A percentile compares a stretch with the other conserved stretches of the same genome.
Evolutionary conservation across 2,888 invertebrate species (phyloP).

Genomic region (Lingula anatina): DNA sequence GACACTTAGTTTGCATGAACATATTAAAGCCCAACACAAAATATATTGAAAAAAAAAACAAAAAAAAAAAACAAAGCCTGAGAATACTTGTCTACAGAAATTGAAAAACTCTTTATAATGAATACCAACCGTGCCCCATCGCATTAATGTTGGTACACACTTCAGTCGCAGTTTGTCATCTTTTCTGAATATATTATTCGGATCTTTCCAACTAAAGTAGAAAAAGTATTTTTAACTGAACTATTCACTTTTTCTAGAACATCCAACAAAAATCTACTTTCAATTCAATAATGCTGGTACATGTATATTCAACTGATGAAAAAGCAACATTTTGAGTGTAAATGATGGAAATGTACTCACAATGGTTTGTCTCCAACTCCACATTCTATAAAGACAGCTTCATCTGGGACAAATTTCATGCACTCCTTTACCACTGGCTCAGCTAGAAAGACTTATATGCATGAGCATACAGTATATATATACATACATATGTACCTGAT

Average conservation of each 20-base stretch:
- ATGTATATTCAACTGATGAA: background rate
- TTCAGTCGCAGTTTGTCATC: constrained; percentile 64
- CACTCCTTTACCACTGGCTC: constrained; percentile 71
- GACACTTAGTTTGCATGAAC: no score
- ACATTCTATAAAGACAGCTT: constrained; percentile 68
- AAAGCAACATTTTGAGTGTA: no score
- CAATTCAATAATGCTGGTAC: background rate
- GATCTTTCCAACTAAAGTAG: constrained; percentile 69
- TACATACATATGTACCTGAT: background rate
- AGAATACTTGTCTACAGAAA: no score
- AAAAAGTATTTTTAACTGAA: background rate
- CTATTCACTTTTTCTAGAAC: background rate
- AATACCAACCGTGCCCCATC: constrained; percentile 38
- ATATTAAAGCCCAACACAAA: no score
- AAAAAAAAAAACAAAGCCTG: no score
- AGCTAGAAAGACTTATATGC: constrained; percentile 63
- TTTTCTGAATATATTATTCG: constrained; percentile 74
- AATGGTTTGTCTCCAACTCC: constrained; percentile 71
- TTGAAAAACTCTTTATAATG: background rate
- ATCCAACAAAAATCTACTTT: background rate
- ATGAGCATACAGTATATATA: constrained; percentile 3
- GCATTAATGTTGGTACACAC: constrained; percentile 75
- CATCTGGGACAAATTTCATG: constrained; percentile 60
- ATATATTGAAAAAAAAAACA: no score
- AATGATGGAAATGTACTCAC: constrained; percentile 16